Conservation (phyloP, 2,113 vertebrate species). For the Panthera leo region DNA sequence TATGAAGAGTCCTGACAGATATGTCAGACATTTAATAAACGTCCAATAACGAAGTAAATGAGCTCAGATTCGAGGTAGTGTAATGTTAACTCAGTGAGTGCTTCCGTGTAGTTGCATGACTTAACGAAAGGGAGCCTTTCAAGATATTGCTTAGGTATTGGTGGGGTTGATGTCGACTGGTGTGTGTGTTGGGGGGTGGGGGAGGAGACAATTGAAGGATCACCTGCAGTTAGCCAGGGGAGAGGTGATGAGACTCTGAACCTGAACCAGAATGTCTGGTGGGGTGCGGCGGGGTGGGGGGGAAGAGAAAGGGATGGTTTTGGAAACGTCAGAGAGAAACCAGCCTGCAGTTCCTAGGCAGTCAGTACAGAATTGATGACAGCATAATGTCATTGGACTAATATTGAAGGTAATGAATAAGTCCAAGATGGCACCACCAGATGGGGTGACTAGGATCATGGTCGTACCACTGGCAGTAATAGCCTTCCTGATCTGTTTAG, state of each 20-base stretch:
- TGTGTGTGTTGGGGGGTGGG: background rate
- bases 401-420: background rate
- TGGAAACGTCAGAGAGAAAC: background rate
- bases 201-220: background rate
- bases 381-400: background rate
- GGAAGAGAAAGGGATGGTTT: background rate
- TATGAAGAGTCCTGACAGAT: background rate
- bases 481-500: background rate
- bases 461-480: background rate
- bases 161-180: background rate
- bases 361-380: background rate
- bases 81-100: background rate
- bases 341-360: background rate
- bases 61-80: background rate
- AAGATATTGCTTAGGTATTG: background rate
- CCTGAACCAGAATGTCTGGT: background rate
- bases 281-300: background rate
- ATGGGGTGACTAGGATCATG: background rate
- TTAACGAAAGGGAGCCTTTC: background rate
- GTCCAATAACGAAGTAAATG: background rate
- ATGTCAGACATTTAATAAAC: background rate
- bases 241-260: background rate
- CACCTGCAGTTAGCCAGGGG: background rate
- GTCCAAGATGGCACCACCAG: background rate
- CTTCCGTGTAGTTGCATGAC: background rate